These are phyloP conservation scores for Neolamprologus variostigma DNA, from an alignment of 2,113 vertebrate genomes.

Conservation along the genomic window DNA sequence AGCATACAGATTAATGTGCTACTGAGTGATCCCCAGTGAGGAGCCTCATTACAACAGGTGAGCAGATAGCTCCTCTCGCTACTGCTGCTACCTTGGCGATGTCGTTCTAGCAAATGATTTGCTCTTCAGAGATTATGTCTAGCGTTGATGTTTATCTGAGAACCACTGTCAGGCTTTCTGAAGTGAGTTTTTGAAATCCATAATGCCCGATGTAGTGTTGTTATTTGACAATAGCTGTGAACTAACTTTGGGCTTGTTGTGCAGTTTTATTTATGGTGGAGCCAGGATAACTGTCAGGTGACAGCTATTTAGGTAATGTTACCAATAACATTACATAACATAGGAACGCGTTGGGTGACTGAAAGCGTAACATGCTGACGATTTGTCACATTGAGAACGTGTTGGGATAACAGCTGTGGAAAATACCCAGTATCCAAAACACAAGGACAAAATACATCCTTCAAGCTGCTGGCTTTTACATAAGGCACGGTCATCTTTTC, in stretches of 20 bases:
- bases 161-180: slow-evolving; percentile 36
- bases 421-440: not conserved
- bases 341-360: not conserved
- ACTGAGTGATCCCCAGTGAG: not conserved
- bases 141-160: slow-evolving; percentile 28
- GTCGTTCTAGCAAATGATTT: slow-evolving; percentile 36
- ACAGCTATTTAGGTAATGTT: not conserved
- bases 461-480: not conserved
- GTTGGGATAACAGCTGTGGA: not conserved
- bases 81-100: slow-evolving; percentile 38
- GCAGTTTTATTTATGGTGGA: not conserved
- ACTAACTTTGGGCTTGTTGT: not conserved
- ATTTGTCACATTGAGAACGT: not conserved
- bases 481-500: accelerated
- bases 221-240: not conserved
- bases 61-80: not conserved
- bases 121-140: slow-evolving; percentile 20
- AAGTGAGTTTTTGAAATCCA: not conserved
- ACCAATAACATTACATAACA: not conserved
- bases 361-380: not conserved
- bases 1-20: not conserved
- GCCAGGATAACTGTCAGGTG: not conserved
- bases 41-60: slow-evolving; percentile 16
- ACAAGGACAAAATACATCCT: not conserved
- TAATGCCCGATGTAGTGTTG: not conserved